Conservation (phyloP, 2,113 vertebrate species). For the Tychaedon coryphoeus region DNA sequence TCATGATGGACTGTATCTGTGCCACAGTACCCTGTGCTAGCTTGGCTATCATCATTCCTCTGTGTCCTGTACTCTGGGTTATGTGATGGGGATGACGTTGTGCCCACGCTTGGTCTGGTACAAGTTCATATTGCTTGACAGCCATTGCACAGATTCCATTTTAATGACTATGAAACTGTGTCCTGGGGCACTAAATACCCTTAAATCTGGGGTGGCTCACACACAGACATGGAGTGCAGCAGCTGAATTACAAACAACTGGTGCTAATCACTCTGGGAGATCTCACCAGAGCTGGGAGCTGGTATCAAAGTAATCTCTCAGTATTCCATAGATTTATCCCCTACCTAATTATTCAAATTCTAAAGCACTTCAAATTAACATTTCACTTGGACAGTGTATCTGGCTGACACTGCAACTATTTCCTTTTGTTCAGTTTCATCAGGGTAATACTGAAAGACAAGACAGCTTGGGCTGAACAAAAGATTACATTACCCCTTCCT, state of each 20-base stretch:
- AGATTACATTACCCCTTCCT: not conserved
- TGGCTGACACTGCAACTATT: slow-evolving; percentile 9
- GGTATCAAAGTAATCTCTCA: not conserved
- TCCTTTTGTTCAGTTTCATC: slow-evolving; percentile 12
- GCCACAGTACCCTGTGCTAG: not conserved
- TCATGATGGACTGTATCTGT: not conserved
- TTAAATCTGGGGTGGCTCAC: not conserved
- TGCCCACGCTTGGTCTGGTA: not conserved
- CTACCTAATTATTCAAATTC: slow-evolving; percentile 25
- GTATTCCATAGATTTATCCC: not conserved
- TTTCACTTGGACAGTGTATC: slow-evolving; percentile 18
- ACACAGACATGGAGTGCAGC: not conserved
- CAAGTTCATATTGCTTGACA: not conserved
- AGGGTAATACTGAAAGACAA: slow-evolving; percentile 28
- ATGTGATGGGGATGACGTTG: not conserved
- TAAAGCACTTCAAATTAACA: slow-evolving; percentile 43
- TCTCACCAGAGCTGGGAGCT: not conserved
- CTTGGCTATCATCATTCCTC: not conserved
- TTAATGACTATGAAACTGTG: not conserved
- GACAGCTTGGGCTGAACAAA: not conserved
- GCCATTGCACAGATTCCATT: not conserved
- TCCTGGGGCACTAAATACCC: not conserved
- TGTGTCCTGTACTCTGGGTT: not conserved
- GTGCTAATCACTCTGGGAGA: not conserved
- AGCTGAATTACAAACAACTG: not conserved